Evolutionary conservation across 2,797 vertebrate species (phyloP), one percentile per base, ranked within the genome.

Genomic region (Dermochelys coriacea): DNA sequence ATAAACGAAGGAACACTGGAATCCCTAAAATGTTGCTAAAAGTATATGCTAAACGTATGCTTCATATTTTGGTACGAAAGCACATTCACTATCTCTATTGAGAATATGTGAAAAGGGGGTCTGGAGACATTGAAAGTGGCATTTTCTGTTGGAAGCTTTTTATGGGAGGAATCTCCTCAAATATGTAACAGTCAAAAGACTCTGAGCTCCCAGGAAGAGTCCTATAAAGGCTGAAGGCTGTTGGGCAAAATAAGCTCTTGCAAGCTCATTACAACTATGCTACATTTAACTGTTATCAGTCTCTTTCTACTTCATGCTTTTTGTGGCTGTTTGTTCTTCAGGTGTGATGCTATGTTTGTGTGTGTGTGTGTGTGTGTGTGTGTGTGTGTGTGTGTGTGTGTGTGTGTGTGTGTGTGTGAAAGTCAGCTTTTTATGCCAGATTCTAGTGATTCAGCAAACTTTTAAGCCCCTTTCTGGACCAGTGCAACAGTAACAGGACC

Each of bases 311-410:
- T 95, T 93, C 59, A 85, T 4, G 3, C 86, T 78, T 68, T 86
- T 93, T 95, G 77, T 93, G 92, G 37, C 64, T 88, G 23, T 74
- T 93, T 86, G 54, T 94, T 61, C 41, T 12, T 52, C 57, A 54
- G 80, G 41, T 85, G 84, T 87, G 45, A 6, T 83, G 41, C 47
- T 0, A 49, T 25, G 3, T n/a, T 5, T 57, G 84, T 75, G 5
- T 31, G 59, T 34, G 86, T 83, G 57, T n/a, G n/a, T n/a, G n/a
- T n/a, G n/a, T n/a, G n/a, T n/a, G n/a, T n/a, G n/a, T n/a, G n/a
- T n/a, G n/a, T n/a, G n/a, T n/a, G n/a, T n/a, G n/a, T n/a, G n/a
- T n/a, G n/a, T n/a, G n/a, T n/a, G n/a, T n/a, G n/a, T n/a, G n/a
- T n/a, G n/a, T n/a, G n/a, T 25, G 3, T n/a, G 5, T 57, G 84